Evolutionary conservation across 2,113 vertebrate species (phyloP), one percentile per base, ranked within the genome.

Genomic region (Psilopogon haemacephalus): DNA sequence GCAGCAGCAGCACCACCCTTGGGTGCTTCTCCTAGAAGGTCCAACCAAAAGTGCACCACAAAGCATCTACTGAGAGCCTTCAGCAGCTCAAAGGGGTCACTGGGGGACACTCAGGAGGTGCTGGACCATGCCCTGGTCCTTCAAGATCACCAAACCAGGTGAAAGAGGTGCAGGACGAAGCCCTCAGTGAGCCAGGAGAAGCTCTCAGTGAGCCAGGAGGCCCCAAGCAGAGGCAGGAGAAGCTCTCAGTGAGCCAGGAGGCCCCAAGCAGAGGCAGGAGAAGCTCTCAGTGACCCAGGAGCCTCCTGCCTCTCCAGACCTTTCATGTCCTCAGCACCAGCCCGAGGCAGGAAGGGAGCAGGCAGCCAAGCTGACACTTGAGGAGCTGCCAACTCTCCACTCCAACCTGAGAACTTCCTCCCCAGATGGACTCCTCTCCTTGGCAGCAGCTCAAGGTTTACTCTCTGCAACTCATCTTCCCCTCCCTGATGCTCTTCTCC

Each of bases 1-100:
- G 12, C 15, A 58, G 54, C 0, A 54, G 28, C 54, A 19, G 23
- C 1, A 0, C 35, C 1, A 0, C 30, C 87, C 71, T 32, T 1
- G 18, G 70, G 78, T 33, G 91, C 26, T 67, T 44, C 50, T 58
- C 58, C 77, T 38, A 78, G 17, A 40, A 82, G 73, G 37, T 42
- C 32, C 73, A 40, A 12, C 55, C 11, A 5, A 2, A 2, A 9
- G 42, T 17, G 0, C 8, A 5, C 38, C 10, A 2, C 69, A 48
- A 18, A 42, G 11, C 82, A 40, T 2, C 68, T 9, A 8, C 9
- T 0, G 30, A 50, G 5, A 10, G 62, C 12, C 4, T 38, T 64
- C 62, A n/a, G n/a, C n/a, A n/a, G n/a, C n/a, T n/a, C n/a, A n/a
- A n/a, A n/a, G n/a, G n/a, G n/a, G n/a, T n/a, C n/a, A n/a, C n/a